Evolutionary conservation across 2,113 vertebrate genomes (phyloP), one percentile per base, ranked within the genome.

Genomic region (Rhinichthys klamathensis): DNA sequence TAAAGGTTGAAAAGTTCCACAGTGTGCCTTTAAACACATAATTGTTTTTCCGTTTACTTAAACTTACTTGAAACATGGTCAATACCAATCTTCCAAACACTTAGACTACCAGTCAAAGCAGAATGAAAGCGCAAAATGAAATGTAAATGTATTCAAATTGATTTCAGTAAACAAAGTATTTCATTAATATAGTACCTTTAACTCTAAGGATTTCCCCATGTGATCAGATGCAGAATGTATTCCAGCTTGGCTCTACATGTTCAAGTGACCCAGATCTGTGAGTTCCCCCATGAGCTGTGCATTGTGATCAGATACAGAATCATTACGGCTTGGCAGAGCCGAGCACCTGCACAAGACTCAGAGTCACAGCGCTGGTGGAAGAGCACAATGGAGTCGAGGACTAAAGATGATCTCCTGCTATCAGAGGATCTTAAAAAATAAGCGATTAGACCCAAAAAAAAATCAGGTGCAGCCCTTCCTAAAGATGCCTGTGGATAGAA

Each of bases 401-500:
- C 58, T 58, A 65, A 60, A 83, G 80, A 85, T 91, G 85, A 74
- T 76, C 61, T 92, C 91, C 90, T 93, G 87, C 87, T 94, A 95
- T 95, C 94, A 90, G 90, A 91, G 92, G 87, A 94, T 95, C 93
- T 94, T 90, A 54, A 93, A 93, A 94, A 90, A 90, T 88, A 90
- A 92, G 93, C 84, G 93, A 93, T 94, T 94, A 93, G 91, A 93
- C 89, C 86, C 30, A 1, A 0, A 23, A 30, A 75, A 80, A 93
- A 93, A 94, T 92, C 88, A 91, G 88, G 90, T 88, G 88, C 91
- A 91, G 90, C 88, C 76, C 54, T 23, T 88, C 82, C 92, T 86
- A 92, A 91, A 92, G 92, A 88, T 78, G 90, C 41, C 93, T 93
- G 93, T 46, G 87, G 89, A 90, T 84, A 88, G 70, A 88, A 93